Evolutionary conservation across 2,888 invertebrate genomes (phyloP).

Genomic region (Limulus polyphemus): DNA sequence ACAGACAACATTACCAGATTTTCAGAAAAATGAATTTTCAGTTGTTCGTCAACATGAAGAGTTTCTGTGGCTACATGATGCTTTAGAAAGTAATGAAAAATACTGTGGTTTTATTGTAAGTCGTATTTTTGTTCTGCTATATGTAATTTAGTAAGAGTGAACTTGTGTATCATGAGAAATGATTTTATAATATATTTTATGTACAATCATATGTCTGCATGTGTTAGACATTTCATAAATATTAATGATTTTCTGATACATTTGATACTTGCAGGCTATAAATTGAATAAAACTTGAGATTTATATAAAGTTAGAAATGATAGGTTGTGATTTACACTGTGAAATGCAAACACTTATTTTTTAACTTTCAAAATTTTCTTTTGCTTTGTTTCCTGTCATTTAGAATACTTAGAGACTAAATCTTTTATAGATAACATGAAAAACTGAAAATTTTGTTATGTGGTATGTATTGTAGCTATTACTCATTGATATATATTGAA

Average conservation of each 20-base stretch:
- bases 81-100: conserved; percentile 91
- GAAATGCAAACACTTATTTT: too few species aligned
- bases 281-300: too few species aligned
- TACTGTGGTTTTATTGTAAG: conserved; percentile 98
- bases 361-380: too few species aligned
- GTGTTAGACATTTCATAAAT: background rate
- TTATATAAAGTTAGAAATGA: too few species aligned
- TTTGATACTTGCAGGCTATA: too few species aligned
- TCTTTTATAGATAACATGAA: too few species aligned
- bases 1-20: conserved; percentile 73
- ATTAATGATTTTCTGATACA: background rate
- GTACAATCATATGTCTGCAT: background rate
- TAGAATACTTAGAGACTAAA: too few species aligned
- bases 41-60: conserved; percentile 98
- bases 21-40: conserved; percentile 82
- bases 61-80: conserved; percentile 96
- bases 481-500: too few species aligned
- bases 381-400: too few species aligned
- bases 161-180: conserved; percentile 3
- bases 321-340: too few species aligned
- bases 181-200: conserved; percentile 9
- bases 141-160: background rate
- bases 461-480: too few species aligned
- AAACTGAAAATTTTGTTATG: too few species aligned
- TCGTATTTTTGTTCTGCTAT: conserved; percentile 22